Evolutionary conservation across 37 sponge, comb jelly and placozoan genomes (phyloP).

Genomic region (Spongia lamella): DNA sequence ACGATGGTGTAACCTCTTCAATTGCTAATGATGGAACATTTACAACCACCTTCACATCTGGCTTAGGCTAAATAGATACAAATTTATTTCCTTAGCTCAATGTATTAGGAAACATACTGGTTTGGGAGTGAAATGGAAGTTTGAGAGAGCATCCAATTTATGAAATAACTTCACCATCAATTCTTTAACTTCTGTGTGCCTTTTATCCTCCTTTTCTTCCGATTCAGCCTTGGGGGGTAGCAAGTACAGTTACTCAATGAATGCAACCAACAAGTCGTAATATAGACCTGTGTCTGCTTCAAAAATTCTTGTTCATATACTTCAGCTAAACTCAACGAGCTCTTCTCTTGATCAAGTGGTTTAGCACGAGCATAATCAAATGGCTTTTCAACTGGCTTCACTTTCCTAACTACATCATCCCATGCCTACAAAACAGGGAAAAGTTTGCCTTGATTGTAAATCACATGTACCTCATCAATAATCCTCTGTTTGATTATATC

Average conservation of each 20-base stretch:
- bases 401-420: constrained; percentile 93
- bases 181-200: constrained; percentile 61
- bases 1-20: constrained; percentile 80
- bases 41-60: constrained; percentile 76
- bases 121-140: constrained; percentile 95
- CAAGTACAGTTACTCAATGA: too few species aligned
- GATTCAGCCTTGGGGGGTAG: background rate
- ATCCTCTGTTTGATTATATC: constrained; percentile 89
- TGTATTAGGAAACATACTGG: constrained; percentile 53
- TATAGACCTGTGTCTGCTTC: constrained; percentile 57
- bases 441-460: background rate
- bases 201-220: constrained; percentile 58
- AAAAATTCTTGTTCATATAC: constrained; percentile 96
- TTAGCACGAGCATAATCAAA: constrained; percentile 72
- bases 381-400: constrained; percentile 88
- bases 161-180: constrained; percentile 78
- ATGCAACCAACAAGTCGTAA: background rate
- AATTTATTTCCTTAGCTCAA: background rate
- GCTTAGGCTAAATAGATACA: constrained; percentile 38
- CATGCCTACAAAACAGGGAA: constrained; percentile 59
- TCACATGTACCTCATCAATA: constrained; percentile 64
- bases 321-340: constrained; percentile 86
- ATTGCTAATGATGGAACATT: constrained; percentile 73
- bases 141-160: constrained; percentile 95
- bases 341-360: constrained; percentile 93